These are phyloP conservation scores for Micronycteris hirsuta DNA, from an alignment of 2,113 vertebrate genomes.

Conservation along the genomic window DNA sequence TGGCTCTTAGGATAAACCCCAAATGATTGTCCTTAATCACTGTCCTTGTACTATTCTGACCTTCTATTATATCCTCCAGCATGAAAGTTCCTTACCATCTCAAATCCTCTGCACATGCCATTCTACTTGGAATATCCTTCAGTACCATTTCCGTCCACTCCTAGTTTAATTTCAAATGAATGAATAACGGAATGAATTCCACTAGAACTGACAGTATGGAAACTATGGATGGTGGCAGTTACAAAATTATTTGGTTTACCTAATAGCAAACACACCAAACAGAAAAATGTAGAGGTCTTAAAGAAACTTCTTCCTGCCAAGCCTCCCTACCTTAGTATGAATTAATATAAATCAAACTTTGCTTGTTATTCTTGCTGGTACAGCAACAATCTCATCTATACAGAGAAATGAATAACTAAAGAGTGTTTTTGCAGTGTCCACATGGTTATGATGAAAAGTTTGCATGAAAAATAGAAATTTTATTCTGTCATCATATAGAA, in stretches of 20 bases:
- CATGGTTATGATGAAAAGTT: background rate
- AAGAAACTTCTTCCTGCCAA: background rate
- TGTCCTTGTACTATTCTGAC: background rate
- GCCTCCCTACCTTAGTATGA: background rate
- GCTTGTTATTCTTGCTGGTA: background rate
- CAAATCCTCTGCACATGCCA: background rate
- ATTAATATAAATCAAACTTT: background rate
- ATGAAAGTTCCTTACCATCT: background rate
- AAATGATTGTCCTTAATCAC: background rate
- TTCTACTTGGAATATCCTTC: background rate
- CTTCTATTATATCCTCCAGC: background rate
- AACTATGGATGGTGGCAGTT: background rate
- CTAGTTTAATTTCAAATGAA: background rate
- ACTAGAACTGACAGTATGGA: background rate
- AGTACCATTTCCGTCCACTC: background rate
- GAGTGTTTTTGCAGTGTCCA: background rate
- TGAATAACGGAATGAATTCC: background rate
- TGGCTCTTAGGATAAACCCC: background rate
- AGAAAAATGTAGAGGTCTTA: background rate
- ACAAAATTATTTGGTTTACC: background rate
- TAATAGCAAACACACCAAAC: background rate
- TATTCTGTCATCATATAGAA: background rate
- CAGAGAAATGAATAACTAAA: background rate
- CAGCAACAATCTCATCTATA: background rate
- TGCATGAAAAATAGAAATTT: background rate